Evolutionary conservation across 2,797 vertebrate species (phyloP).

Genomic region (Ciconia nigra): DNA sequence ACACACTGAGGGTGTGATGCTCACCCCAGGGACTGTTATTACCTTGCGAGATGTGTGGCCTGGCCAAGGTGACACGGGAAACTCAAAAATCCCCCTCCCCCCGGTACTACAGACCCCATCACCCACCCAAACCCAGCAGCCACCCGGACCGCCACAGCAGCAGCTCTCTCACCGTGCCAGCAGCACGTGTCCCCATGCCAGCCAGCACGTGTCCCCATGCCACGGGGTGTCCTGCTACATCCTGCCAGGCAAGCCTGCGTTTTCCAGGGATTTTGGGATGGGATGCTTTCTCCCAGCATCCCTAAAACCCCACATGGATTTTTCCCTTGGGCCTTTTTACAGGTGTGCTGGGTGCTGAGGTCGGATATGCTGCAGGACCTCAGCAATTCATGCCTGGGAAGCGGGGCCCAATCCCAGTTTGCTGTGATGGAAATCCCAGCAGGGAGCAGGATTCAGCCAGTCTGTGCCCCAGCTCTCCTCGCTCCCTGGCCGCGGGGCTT

Average conservation of each 20-base stretch:
- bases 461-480: neutral
- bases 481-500: fast-evolving
- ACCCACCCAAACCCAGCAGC: neutral
- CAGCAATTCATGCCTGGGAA: neutral
- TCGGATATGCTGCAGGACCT: no score
- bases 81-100: neutral
- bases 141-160: fast-evolving
- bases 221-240: neutral
- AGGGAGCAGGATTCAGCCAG: neutral
- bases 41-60: no score
- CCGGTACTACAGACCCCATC: neutral
- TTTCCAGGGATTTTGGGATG: neutral
- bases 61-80: neutral
- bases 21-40: neutral
- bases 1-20: fast-evolving
- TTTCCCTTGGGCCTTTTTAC: neutral
- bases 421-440: fast-evolving
- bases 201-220: neutral
- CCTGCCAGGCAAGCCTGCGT: neutral
- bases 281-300: neutral
- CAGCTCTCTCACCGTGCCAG: neutral
- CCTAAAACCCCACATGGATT: neutral
- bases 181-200: neutral
- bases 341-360: neutral
- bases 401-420: neutral